Percentiles rank a stretch among this genome's conserved stretches.
Evolutionary conservation across 1,140 invertebrate genomes (phyloP).

Genomic region (Macrocentrus cingulum): DNA sequence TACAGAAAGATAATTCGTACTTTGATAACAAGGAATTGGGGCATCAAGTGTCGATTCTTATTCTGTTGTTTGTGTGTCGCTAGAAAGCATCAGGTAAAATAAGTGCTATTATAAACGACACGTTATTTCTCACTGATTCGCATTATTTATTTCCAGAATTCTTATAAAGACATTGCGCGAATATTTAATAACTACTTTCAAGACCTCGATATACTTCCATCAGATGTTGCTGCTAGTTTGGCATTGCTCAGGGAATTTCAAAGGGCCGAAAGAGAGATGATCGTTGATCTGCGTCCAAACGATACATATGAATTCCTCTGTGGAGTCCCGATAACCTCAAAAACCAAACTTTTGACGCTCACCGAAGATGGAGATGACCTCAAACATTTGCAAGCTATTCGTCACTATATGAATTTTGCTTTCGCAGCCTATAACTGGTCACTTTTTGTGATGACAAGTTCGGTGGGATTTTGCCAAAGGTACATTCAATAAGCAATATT

Average conservation of each 20-base stretch:
- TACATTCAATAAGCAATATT: slow-evolving; percentile 75
- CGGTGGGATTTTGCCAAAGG: slow-evolving; percentile 74
- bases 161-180: slow-evolving; percentile 83
- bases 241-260: slow-evolving; percentile 83
- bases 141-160: slow-evolving; percentile 62
- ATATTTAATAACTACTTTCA: slow-evolving; percentile 87
- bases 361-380: slow-evolving; percentile 76
- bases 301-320: slow-evolving; percentile 90
- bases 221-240: slow-evolving; percentile 85
- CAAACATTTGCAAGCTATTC: slow-evolving; percentile 74
- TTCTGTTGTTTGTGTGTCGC: slow-evolving; percentile 85
- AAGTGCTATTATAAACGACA: too few species aligned
- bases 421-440: slow-evolving; percentile 89
- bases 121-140: neutral
- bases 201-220: slow-evolving; percentile 87
- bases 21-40: slow-evolving; percentile 93
- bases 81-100: slow-evolving; percentile 70
- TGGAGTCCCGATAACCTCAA: slow-evolving; percentile 81
- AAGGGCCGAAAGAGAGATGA: slow-evolving; percentile 75
- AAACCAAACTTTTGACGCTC: slow-evolving; percentile 81
- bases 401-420: slow-evolving; percentile 88
- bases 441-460: slow-evolving; percentile 77
- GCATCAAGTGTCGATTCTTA: slow-evolving; percentile 78
- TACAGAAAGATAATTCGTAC: slow-evolving; percentile 82
- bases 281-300: slow-evolving; percentile 78